A percentile compares a stretch with the other conserved stretches of the same genome.
These are phyloP conservation scores for Brachypodius melanocephalos DNA, from an alignment of 2,113 vertebrate species.

Conservation along the genomic window DNA sequence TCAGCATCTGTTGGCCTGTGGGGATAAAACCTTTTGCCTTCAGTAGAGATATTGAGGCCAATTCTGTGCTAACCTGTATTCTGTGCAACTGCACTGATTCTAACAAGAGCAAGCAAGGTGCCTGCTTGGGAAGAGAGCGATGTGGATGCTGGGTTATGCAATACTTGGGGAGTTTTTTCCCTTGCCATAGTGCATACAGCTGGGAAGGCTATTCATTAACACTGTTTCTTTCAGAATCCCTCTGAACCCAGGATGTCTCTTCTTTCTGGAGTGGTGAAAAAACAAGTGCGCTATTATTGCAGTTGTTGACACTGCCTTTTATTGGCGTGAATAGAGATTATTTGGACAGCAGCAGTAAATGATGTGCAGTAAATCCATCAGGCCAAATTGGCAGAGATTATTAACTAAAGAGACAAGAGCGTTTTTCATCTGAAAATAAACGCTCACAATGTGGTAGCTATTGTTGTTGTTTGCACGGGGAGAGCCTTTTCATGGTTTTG, in stretches of 20 bases:
- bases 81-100: neutral
- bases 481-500: neutral
- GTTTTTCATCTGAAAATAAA: constrained; percentile 56
- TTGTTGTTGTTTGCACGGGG: constrained; percentile 12
- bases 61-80: neutral
- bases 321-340: constrained; percentile 47
- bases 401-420: constrained; percentile 14
- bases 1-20: neutral
- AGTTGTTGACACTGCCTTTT: constrained; percentile 40
- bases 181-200: constrained; percentile 10
- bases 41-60: neutral
- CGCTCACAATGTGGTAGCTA: neutral
- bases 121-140: neutral
- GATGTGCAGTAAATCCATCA: constrained; percentile 45
- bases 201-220: constrained; percentile 47
- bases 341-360: constrained; percentile 38
- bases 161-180: neutral
- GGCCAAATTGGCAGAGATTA: constrained; percentile 47
- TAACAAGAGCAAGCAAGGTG: neutral
- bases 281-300: constrained; percentile 42
- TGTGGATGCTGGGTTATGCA: fast-evolving
- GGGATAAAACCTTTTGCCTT: neutral
- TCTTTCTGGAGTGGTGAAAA: constrained; percentile 23
- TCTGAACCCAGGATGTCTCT: constrained; percentile 50
- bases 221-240: constrained; percentile 45